These are phyloP conservation scores for Aphelocoma californica DNA, from an alignment of 2,797 vertebrate genomes.

Conservation along the genomic window DNA sequence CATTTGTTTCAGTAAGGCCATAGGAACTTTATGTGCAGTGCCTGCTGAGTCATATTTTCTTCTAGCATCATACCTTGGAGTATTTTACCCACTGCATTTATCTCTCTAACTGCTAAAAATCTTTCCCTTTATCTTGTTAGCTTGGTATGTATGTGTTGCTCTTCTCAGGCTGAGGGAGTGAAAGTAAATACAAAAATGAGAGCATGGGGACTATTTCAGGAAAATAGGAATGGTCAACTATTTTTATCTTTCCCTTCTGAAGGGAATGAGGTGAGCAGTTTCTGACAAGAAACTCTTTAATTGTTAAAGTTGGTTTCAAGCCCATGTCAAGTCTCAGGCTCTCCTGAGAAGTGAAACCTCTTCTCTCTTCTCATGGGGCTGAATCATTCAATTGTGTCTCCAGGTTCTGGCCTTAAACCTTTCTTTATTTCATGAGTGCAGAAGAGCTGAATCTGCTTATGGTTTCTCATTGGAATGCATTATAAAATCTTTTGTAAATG, in stretches of 20 bases:
- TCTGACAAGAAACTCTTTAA: slow-evolving; percentile 25
- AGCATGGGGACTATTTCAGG: not conserved
- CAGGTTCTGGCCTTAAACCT: slow-evolving; percentile 8
- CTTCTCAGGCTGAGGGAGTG: not conserved
- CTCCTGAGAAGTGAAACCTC: slow-evolving; percentile 7
- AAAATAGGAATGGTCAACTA: slow-evolving; percentile 31
- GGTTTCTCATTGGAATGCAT: slow-evolving; percentile 11
- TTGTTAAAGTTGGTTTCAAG: slow-evolving; percentile 38
- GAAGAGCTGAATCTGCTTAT: slow-evolving; percentile 20
- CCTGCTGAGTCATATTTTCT: slow-evolving; percentile 20
- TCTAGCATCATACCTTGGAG: not conserved
- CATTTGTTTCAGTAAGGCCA: not conserved
- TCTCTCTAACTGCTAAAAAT: not conserved
- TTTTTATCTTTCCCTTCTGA: slow-evolving; percentile 32
- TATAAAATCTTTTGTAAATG: slow-evolving; percentile 31
- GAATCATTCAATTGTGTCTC: slow-evolving; percentile 4
- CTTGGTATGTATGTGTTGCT: not conserved
- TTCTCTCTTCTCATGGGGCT: not conserved
- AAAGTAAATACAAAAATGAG: slow-evolving; percentile 21
- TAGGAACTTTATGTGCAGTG: not conserved
- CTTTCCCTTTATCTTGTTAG: slow-evolving; percentile 26
- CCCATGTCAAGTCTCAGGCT: not conserved
- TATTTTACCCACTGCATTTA: slow-evolving; percentile 24
- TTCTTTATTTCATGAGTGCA: not conserved
- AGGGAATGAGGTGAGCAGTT: not conserved